Evolutionary conservation across 2,888 invertebrate genomes (phyloP), one percentile per base, ranked within the genome.

Genomic region (Cantharis nigra): DNA sequence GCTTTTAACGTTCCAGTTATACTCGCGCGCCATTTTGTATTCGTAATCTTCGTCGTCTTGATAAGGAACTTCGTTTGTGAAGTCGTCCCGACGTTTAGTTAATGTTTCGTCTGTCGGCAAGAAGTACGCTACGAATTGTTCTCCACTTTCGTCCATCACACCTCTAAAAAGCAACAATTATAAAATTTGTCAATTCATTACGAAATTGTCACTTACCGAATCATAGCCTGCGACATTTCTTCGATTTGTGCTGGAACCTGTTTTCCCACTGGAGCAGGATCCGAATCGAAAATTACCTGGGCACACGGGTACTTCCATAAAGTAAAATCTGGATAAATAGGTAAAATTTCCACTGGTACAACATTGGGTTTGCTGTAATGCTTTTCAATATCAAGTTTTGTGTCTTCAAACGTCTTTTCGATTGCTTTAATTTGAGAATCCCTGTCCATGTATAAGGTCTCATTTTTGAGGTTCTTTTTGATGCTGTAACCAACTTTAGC

Each of bases 141-240:
- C 98, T 20, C 99, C 98, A 85, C 97, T 97, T 89, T 98, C 98
- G 86, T 99, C 99, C 95, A 98, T 98, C 87, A 99, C 98, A 94
- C 99, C 99, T 88, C 97, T 96, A 88, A 16, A 89, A 83, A 20
- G 7, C 5, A 49, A 7, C 2, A 7, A 5, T 49, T 7, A n/a
- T 9, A n/a, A 49, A 49, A n/a, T 9, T 5, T 9, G 2, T 26
- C 26, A 26, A 7, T 0, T 69, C 1, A 13, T 14, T 9, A 69
- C 28, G 11, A 10, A 69, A 69, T 69, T 76, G 49, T 71, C 80
- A 83, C 83, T 83, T 86, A 95, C 95, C 98, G 93, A 89, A 99
- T 98, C 97, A 99, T 98, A 84, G 98, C 99, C 89, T 99, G 98
- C 28, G 98, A 98, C 98, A 99, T 98, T 87, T 98, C 97, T 87